Conservation (phyloP, 2,888 invertebrate genomes). For the Chouioia cunea region DNA sequence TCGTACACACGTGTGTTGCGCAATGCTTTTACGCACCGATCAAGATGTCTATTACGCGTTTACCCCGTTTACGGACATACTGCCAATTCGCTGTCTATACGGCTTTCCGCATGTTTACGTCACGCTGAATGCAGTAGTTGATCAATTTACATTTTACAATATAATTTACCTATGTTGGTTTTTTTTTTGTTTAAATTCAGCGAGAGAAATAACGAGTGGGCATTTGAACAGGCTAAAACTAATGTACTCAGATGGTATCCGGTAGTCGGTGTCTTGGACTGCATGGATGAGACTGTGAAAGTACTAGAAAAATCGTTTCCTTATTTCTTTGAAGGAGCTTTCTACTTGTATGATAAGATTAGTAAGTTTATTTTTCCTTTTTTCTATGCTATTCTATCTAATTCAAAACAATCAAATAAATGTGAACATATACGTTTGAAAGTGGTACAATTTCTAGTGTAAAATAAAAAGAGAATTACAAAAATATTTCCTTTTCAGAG, state of each 20-base stretch:
- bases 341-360: slow-evolving; percentile 69
- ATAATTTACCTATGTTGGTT: not conserved
- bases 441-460: too few species aligned
- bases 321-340: slow-evolving; percentile 73
- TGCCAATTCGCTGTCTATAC: not conserved
- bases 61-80: not conserved
- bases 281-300: slow-evolving; percentile 71
- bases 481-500: slow-evolving; percentile 59
- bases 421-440: too few species aligned
- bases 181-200: slow-evolving; percentile 57
- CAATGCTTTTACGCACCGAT: slow-evolving; percentile 15
- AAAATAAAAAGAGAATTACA: not conserved
- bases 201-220: slow-evolving; percentile 71
- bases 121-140: slow-evolving; percentile 5
- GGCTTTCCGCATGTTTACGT: slow-evolving; percentile 19
- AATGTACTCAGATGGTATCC: slow-evolving; percentile 73
- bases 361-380: slow-evolving; percentile 63
- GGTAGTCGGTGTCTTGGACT: slow-evolving; percentile 74
- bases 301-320: slow-evolving; percentile 71
- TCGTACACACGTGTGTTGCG: slow-evolving; percentile 2
- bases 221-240: slow-evolving; percentile 71
- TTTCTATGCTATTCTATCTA: too few species aligned
- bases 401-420: not conserved
- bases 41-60: slow-evolving; percentile 3
- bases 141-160: slow-evolving; percentile 1